Evolutionary conservation across 2,113 vertebrate genomes (phyloP), one percentile per base, ranked within the genome.

Genomic region (Accipiter cooperii): DNA sequence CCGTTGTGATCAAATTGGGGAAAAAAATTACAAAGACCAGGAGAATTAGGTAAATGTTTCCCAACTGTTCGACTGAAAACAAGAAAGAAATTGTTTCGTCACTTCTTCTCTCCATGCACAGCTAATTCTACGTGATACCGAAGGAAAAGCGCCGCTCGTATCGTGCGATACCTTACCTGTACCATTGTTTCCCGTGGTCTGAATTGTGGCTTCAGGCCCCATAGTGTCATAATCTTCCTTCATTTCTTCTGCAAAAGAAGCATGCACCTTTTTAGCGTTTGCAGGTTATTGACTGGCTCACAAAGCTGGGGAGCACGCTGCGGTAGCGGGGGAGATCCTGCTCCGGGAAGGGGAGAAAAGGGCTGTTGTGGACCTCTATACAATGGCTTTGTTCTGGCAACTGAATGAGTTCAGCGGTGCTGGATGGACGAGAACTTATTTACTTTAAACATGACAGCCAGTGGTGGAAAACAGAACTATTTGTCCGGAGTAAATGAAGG

Each of bases 201-300:
- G 99, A 97, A 99, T 97, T 89, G 98, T 90, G 98, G 98, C 97
- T 95, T 99, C 99, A 65, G 99, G 98, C 97, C 99, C 99, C 98
- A 99, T 97, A 97, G 98, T 98, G 98, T 99, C 99, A 97, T 99
- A 99, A 83, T 99, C 99, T 97, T 99, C 99, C 98, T 99, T 99
- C 97, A 99, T 99, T 98, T 99, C 99, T 98, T 99, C 99, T 99
- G 98, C 84, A 96, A 80, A 97, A 95, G 65, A 97, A 98, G 79
- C 97, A 97, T 44, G 77, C 44, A 93, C 95, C 91, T 95, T 96
- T 98, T 98, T 97, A 98, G 96, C 87, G 76, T 97, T 94, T 90
- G 96, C 94, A 93, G 15, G 33, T 51, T 29, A 79, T 33, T 46
- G 92, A 97, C 68, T 42, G 69, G 93, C 96, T 97, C 87, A 93